A percentile compares a stretch with the other conserved stretches of the same genome.
phyloP scores from a whole-genome alignment of 2,797 vertebrate species.

The Rhynchotus rufescens region DNA sequence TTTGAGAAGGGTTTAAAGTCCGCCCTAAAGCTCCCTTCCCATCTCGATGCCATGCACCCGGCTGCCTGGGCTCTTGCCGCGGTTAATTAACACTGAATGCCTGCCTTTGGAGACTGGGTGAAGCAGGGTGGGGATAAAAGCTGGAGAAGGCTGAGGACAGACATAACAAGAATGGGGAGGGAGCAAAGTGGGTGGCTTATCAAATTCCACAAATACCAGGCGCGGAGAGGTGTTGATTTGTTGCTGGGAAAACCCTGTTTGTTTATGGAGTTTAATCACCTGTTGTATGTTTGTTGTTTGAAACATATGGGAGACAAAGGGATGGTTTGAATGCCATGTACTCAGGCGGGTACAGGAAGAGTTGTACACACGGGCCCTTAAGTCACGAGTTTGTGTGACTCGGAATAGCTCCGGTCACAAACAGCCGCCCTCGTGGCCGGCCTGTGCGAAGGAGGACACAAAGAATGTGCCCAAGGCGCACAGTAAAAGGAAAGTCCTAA shows the following conservation, averaged over 20 bases:
- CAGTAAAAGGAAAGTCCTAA: background rate
- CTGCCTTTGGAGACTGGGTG: slow-evolving; percentile 72
- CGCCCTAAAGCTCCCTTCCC: slow-evolving; percentile 55
- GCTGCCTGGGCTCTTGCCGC: slow-evolving; percentile 72
- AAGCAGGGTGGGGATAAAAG: slow-evolving; percentile 73
- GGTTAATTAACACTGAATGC: slow-evolving; percentile 82
- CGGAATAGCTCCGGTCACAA: slow-evolving; percentile 23
- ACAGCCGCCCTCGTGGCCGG: background rate
- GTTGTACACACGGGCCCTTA: background rate
- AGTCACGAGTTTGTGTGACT: slow-evolving; percentile 40
- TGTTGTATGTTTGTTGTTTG: slow-evolving; percentile 78
- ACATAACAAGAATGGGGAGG: slow-evolving; percentile 68
- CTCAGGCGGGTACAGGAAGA: slow-evolving; percentile 38
- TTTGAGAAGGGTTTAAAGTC: slow-evolving; percentile 62
- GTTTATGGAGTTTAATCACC: slow-evolving; percentile 77
- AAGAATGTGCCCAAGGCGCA: slow-evolving; percentile 28
- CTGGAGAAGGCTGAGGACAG: slow-evolving; percentile 75
- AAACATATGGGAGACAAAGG: slow-evolving; percentile 65
- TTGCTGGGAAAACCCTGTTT: slow-evolving; percentile 77
- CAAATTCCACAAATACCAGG: slow-evolving; percentile 78
- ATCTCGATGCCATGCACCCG: slow-evolving; percentile 59
- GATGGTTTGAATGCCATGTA: slow-evolving; percentile 49
- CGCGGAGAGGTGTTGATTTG: slow-evolving; percentile 76
- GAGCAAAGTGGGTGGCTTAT: slow-evolving; percentile 77
- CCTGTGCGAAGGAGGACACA: slow-evolving; percentile 20